Evolutionary conservation across 2,797 vertebrate genomes (phyloP).

Genomic region (Cirrhinus molitorella): DNA sequence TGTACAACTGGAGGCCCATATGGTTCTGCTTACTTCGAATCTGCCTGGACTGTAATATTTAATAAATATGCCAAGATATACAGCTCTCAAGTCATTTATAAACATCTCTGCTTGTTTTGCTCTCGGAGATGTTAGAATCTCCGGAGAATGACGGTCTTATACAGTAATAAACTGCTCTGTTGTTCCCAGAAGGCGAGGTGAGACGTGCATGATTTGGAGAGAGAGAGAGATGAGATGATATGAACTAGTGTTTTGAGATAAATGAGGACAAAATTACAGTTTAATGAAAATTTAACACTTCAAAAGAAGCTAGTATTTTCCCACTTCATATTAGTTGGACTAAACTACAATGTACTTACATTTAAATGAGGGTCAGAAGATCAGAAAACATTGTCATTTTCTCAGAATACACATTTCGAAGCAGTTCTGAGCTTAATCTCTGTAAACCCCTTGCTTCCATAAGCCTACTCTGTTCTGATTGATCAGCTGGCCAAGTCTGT

Average conservation of each 20-base stretch:
- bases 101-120: slow-evolving; percentile 52
- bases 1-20: slow-evolving; percentile 46
- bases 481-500: too few species aligned
- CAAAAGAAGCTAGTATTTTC: too few species aligned
- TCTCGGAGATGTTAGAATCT: slow-evolving; percentile 56
- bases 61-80: slow-evolving; percentile 63
- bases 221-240: background rate
- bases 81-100: slow-evolving; percentile 55
- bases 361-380: too few species aligned
- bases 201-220: slow-evolving; percentile 33
- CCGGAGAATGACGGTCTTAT: slow-evolving; percentile 54
- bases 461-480: too few species aligned
- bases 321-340: too few species aligned
- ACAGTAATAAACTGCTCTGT: slow-evolving; percentile 48
- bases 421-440: too few species aligned
- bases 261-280: background rate
- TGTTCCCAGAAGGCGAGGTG: slow-evolving; percentile 11
- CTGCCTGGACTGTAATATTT: slow-evolving; percentile 51
- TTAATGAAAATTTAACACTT: slow-evolving; percentile 5
- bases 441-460: too few species aligned
- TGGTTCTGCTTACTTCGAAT: slow-evolving; percentile 51
- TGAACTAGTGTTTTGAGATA: background rate
- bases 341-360: too few species aligned
- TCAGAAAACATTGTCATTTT: too few species aligned
- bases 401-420: too few species aligned